Evolutionary conservation across 2,888 invertebrate genomes (phyloP).

Genomic region (Heliconius ismenius): DNA sequence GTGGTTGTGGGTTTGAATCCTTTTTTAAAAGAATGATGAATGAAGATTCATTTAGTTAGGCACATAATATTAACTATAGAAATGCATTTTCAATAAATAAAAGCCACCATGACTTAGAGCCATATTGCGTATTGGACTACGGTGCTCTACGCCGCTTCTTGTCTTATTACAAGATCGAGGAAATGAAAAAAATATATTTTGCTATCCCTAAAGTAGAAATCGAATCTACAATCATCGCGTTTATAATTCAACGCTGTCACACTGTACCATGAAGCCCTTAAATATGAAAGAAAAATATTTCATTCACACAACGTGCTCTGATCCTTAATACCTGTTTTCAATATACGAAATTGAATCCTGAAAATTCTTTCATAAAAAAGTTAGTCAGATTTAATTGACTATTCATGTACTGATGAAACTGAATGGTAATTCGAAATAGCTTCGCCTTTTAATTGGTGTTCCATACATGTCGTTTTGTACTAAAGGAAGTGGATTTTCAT

Average conservation of each 20-base stretch:
- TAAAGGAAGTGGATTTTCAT: constrained; percentile 6
- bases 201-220: not conserved
- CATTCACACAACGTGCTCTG: not conserved
- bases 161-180: not conserved
- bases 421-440: constrained; percentile 15
- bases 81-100: not conserved
- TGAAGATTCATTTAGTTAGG: not conserved
- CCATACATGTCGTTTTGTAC: constrained; percentile 8
- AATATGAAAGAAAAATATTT: not conserved
- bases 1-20: not conserved
- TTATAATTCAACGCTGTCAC: not conserved
- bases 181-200: not conserved
- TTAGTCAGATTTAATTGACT: constrained; percentile 19
- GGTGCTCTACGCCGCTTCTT: not conserved
- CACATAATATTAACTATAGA: not conserved
- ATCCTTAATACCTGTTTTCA: constrained; percentile 18
- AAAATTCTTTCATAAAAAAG: constrained; percentile 20
- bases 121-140: not conserved
- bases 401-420: constrained; percentile 21
- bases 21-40: not conserved
- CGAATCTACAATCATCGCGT: not conserved
- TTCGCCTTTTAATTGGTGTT: constrained; percentile 22
- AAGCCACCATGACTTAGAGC: not conserved
- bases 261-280: not conserved
- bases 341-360: constrained; percentile 17